These are phyloP conservation scores for Drosophila subsilvestris DNA, from an alignment of 2,888 invertebrate species.

Conservation along the genomic window DNA sequence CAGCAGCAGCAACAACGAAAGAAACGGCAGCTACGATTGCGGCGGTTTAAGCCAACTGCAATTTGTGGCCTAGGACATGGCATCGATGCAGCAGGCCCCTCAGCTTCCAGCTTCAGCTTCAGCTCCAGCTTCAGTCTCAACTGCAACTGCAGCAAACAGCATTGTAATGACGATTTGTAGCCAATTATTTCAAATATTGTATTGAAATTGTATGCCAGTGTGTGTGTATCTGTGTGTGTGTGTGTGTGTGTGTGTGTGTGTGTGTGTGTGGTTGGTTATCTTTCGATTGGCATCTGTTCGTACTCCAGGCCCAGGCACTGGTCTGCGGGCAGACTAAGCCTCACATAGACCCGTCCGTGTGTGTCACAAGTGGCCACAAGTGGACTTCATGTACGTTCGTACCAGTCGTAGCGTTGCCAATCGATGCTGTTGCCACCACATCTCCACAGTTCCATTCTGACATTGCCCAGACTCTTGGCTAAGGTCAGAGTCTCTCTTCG, in stretches of 20 bases:
- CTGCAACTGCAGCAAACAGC: constrained; percentile 32
- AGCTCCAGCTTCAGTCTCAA: constrained; percentile 40
- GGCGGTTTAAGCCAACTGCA: constrained; percentile 73
- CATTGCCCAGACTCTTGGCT: constrained; percentile 20
- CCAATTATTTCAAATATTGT: constrained; percentile 82
- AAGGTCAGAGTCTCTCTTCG: constrained; percentile 25
- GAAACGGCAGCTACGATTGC: constrained; percentile 54
- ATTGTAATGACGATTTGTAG: constrained; percentile 82
- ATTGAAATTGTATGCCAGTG: constrained; percentile 78
- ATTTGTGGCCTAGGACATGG: constrained; percentile 75
- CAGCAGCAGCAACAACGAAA: constrained; percentile 37
- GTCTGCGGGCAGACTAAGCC: background rate
- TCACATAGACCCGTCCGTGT: constrained; percentile 44
- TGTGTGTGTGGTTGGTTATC: constrained; percentile 52
- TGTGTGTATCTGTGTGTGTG: constrained; percentile 47
- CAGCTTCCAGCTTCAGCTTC: constrained; percentile 37
- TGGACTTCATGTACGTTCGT: background rate
- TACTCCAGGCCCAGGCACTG: constrained; percentile 23
- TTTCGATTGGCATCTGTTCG: constrained; percentile 62
- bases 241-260: constrained; percentile 6
- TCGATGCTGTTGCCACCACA: constrained; percentile 28
- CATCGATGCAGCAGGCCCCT: background rate
- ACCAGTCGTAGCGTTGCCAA: constrained; percentile 34
- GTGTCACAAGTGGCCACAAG: constrained; percentile 51
- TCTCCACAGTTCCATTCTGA: constrained; percentile 17